phyloP scores from a whole-genome alignment of 1,140 invertebrate genomes.

The Cryptotermes secundus region DNA sequence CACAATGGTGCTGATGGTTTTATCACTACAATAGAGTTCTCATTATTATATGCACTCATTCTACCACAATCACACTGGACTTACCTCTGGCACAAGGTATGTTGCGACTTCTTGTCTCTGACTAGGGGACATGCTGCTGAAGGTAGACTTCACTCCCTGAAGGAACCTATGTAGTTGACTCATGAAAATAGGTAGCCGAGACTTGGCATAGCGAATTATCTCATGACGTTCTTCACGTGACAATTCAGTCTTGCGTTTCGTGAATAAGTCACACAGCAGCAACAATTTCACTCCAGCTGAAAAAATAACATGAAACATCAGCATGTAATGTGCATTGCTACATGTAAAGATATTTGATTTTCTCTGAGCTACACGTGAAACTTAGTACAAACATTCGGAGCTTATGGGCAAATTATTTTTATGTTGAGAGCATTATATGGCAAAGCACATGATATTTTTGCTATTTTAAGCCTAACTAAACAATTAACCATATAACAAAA shows the following conservation, averaged over 20 bases:
- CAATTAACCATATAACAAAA: too few relatives aligned
- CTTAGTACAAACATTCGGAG: too few relatives aligned
- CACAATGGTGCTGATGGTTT: too few relatives aligned
- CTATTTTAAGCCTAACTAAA: too few relatives aligned
- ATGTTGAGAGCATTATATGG: too few relatives aligned
- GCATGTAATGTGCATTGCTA: too few relatives aligned
- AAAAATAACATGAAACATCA: slow-evolving; percentile 31
- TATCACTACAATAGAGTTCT: too few relatives aligned
- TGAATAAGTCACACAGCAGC: slow-evolving; percentile 62
- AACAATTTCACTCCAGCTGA: slow-evolving; percentile 55
- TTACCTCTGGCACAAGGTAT: slow-evolving; percentile 63
- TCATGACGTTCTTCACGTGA: slow-evolving; percentile 61
- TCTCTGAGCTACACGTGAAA: too few relatives aligned
- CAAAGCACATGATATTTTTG: too few relatives aligned
- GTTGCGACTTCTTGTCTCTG: slow-evolving; percentile 61
- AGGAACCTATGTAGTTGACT: slow-evolving; percentile 60
- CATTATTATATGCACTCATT: too few relatives aligned
- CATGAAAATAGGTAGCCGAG: slow-evolving; percentile 62
- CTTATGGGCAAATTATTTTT: too few relatives aligned
- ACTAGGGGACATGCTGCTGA: slow-evolving; percentile 54
- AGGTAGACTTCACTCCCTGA: slow-evolving; percentile 58
- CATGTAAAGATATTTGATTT: too few relatives aligned
- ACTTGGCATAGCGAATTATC: slow-evolving; percentile 65
- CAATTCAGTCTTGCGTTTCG: slow-evolving; percentile 56
- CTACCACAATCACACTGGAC: background rate